These are phyloP conservation scores for Camptogramma bilineatum DNA, from an alignment of 2,888 invertebrate species.

Conservation along the genomic window DNA sequence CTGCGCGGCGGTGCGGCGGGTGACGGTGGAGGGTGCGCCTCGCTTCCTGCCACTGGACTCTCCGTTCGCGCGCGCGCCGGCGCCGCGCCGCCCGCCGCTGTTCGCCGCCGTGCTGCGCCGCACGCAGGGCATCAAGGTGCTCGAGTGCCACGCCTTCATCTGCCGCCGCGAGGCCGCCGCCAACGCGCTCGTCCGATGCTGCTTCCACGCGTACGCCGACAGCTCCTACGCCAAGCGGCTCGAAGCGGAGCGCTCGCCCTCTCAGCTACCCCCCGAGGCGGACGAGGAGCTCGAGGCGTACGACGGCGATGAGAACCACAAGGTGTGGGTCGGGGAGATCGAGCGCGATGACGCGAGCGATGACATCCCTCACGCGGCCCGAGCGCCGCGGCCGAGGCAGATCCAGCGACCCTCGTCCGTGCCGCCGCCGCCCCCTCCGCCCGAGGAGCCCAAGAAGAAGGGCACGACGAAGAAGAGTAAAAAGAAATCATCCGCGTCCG, in stretches of 20 bases:
- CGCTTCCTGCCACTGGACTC: constrained; percentile 98
- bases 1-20: constrained; percentile 97
- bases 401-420: constrained; percentile 92
- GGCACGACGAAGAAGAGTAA: constrained; percentile 82
- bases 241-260: constrained; percentile 86
- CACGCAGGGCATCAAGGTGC: constrained; percentile 98
- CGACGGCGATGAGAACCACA: constrained; percentile 97
- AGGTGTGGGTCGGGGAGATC: constrained; percentile 95
- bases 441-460: constrained; percentile 88
- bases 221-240: constrained; percentile 95
- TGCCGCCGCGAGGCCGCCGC: constrained; percentile 98
- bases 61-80: constrained; percentile 96
- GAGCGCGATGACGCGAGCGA: constrained; percentile 91
- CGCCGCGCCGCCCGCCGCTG: constrained; percentile 97
- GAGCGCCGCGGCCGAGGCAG: constrained; percentile 92
- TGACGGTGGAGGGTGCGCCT: constrained; percentile 90
- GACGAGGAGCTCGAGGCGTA: constrained; percentile 93
- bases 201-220: constrained; percentile 99
- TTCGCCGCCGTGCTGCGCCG: constrained; percentile 98
- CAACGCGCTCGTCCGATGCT: constrained; percentile 98
- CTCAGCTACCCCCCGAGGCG: constrained; percentile 69
- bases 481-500: constrained; percentile 85
- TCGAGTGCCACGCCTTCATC: constrained; percentile 99
- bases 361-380: constrained; percentile 85
- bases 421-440: constrained; percentile 92